Percentiles rank a stretch among this genome's conserved stretches.
Conservation (phyloP, 2,113 vertebrate genomes). For the Ameiurus melas region DNA sequence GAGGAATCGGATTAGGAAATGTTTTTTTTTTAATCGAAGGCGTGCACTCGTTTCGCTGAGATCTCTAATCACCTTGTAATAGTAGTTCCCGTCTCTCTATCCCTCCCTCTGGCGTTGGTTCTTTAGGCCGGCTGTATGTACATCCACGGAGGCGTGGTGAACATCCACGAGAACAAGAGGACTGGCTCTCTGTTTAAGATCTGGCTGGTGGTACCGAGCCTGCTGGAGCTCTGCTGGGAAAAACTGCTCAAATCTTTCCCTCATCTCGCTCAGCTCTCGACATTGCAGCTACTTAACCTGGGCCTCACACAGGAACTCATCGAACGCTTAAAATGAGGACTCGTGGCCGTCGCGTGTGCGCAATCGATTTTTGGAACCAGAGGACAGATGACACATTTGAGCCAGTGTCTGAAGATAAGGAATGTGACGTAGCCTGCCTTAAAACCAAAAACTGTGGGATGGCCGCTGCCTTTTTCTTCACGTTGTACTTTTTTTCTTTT, state of each 20-base stretch:
- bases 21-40: neutral
- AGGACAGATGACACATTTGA: slow-evolving; percentile 34
- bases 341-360: neutral
- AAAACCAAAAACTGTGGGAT: slow-evolving; percentile 68
- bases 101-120: neutral
- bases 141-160: slow-evolving; percentile 94
- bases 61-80: neutral
- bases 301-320: slow-evolving; percentile 95
- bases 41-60: neutral
- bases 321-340: slow-evolving; percentile 85
- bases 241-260: slow-evolving; percentile 87
- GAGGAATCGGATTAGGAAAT: no score
- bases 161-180: slow-evolving; percentile 95
- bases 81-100: slow-evolving; percentile 44
- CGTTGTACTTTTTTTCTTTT: neutral
- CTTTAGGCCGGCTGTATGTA: slow-evolving; percentile 96
- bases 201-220: slow-evolving; percentile 92
- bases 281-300: slow-evolving; percentile 88
- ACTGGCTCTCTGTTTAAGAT: slow-evolving; percentile 97
- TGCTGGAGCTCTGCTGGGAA: slow-evolving; percentile 97
- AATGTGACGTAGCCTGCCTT: slow-evolving; percentile 67
- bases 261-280: slow-evolving; percentile 80
- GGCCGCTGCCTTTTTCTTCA: slow-evolving; percentile 52
- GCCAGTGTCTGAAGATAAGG: slow-evolving; percentile 42
- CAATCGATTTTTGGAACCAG: neutral